Base-by-base conservation (phyloP, 2,888 invertebrate genomes). In the Lathronympha strigana region DNA sequence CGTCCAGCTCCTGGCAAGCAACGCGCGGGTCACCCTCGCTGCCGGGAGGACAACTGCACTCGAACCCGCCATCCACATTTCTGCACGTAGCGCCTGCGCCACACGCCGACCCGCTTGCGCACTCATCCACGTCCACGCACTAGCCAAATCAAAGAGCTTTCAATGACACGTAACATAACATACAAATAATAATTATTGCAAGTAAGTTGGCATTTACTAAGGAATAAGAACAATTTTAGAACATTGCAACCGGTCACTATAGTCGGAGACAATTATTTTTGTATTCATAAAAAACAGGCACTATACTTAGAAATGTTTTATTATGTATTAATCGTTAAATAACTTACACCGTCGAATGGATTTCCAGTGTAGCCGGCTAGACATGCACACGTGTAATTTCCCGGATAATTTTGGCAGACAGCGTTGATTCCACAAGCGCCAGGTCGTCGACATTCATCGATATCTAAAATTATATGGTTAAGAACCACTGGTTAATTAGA, bases 361-460 rank as follows among this genome's bases (percentile, higher is more conserved):
- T 97, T 97, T 84, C 98, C 98, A 68, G 94, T 93, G 85, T 94
- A 98, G 71, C 98, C 98, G 71, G 95, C 93, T 72, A 95, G 95
- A 87, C 98, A 98, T 60, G 93, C 86, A 86, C 98, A 98, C 11
- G 96, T 96, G 83, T 96, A 97, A 87, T 97, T 98, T 81, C 98
- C 98, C 62, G 95, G 95, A 68, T 93, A 94, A 85, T 98, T 98
- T 71, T 94, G 94, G 84, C 98, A 98, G 61, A 95, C 81, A 45
- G 98, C 95, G 79, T 97, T 96, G 62, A 92, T 90, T 68, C 97
- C 98, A 81, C 98, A 98, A 71, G 96, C 95, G 75, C 95, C 94
- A 54, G 96, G 95, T 82, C 95, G 93, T 78, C 93, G 90, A 90
- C 98, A 98, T 93, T 98, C 98, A 83, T 98, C 95, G 73, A 98